A percentile compares a stretch with the other conserved stretches of the same genome.
Evolutionary conservation across 2,113 vertebrate genomes (phyloP).

Genomic region (Pelvicachromis taeniatus): DNA sequence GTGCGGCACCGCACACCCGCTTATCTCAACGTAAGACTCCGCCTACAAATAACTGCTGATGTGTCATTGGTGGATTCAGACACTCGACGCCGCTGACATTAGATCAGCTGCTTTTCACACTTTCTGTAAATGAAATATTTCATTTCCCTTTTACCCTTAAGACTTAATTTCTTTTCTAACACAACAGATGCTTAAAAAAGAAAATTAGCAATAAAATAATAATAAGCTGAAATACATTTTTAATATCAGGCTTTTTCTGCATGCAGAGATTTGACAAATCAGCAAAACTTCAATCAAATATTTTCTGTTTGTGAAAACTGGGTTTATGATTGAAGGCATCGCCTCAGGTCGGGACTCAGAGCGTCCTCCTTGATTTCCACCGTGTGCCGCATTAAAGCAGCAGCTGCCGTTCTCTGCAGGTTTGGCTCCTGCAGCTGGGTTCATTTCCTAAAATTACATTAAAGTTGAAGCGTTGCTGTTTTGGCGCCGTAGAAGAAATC

Average conservation of each 20-base stretch:
- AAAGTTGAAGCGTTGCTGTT: neutral
- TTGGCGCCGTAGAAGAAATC: rapidly evolving
- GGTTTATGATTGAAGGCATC: neutral
- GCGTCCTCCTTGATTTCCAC: too few relatives aligned
- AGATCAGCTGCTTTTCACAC: too few relatives aligned
- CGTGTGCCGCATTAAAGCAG: too few relatives aligned
- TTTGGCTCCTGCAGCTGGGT: too few relatives aligned
- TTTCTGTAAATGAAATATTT: too few relatives aligned
- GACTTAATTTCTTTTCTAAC: too few relatives aligned
- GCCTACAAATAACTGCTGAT: neutral
- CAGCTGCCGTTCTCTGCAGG: too few relatives aligned
- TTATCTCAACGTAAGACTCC: neutral
- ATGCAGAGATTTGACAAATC: neutral
- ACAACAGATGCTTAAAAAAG: neutral
- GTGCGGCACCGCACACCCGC: rapidly evolving
- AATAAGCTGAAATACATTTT: neutral
- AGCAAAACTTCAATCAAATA: rapidly evolving
- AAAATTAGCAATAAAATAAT: neutral
- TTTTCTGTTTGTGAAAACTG: neutral
- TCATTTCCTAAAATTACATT: neutral
- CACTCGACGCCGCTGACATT: too few relatives aligned
- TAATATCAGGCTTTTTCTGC: neutral
- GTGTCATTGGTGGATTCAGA: neutral
- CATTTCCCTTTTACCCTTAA: too few relatives aligned
- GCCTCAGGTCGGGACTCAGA: rapidly evolving